Evolutionary conservation across 2,888 invertebrate genomes (phyloP), one percentile per base, ranked within the genome.

Genomic region (Tetranychus truncatus): DNA sequence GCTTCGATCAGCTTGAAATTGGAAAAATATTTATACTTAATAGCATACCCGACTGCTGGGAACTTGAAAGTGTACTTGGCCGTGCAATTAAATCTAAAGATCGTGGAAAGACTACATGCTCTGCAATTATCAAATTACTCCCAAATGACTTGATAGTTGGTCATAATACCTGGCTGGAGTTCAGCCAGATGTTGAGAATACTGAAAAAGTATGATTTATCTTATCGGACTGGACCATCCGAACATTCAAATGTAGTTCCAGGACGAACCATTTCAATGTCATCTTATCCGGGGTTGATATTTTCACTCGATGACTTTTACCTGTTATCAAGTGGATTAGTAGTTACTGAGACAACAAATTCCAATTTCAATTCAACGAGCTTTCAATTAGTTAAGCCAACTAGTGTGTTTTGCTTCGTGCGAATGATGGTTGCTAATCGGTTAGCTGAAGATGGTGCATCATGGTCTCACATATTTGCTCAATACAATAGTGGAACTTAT

Each of bases 141-240:
- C 86, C 87, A 0, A 86, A 85, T 77, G 83, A 85, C 79, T 81
- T 92, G 65, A 89, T 87, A 78, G 85, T 91, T 20, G 88, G 90
- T 0, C 93, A 94, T 81, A 90, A 89, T 80, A 88, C 90, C 2
- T 92, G 90, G 82, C 89, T 87, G 81, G 89, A 89, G 77, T 92
- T 90, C 81, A 85, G 87, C 46, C 87, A 88, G 77, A 94, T 93
- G 93, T 85, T 91, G 77, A 86, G 92, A 76, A 87, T 93, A 65
- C 84, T 91, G 80, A 94, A 94, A 82, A 87, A 88, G 76, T 94
- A 94, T 84, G 89, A 89, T 80, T 87, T 95, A 74, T 87, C 55
- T 88, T 77, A 71, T 55, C 55, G 55, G 15, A 55, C 55, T 15
- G 55, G 7, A 55, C 7, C 6, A 2, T 15, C 9, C 6, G 55